A percentile compares a stretch with the other conserved stretches of the same genome.
These are phyloP conservation scores for Bembecia ichneumoniformis DNA, from an alignment of 2,888 invertebrate genomes.

Conservation along the genomic window DNA sequence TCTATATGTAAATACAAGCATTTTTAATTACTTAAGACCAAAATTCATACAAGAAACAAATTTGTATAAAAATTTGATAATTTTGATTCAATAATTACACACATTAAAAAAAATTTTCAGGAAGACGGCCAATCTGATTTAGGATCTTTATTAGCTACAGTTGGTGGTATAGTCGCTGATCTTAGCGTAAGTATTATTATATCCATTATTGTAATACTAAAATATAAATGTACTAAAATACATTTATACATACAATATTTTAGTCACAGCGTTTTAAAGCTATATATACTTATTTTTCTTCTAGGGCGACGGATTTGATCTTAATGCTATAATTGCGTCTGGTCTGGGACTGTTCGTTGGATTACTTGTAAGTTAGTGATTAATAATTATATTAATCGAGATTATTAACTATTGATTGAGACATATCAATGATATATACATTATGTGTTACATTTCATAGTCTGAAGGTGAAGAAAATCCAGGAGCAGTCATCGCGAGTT, in stretches of 20 bases:
- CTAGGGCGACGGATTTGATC: conserved; percentile 62
- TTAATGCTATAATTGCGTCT: conserved; percentile 54
- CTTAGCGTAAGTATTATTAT: conserved; percentile 51
- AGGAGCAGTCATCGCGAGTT: conserved; percentile 54
- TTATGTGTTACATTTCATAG: conserved; percentile 20
- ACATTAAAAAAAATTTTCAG: too few species aligned
- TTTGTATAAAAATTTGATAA: not conserved
- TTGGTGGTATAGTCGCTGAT: conserved; percentile 57
- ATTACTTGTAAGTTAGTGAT: conserved; percentile 41
- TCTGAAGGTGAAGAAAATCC: conserved; percentile 61
- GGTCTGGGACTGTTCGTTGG: conserved; percentile 59
- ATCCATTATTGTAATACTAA: not conserved
- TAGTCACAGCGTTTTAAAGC: not conserved
- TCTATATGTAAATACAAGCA: not conserved
- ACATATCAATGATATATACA: not conserved
- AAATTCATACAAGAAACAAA: not conserved
- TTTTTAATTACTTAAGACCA: not conserved
- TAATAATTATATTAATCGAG: too few species aligned
- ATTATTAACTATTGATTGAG: too few species aligned
- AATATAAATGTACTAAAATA: too few species aligned
- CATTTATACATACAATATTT: not conserved
- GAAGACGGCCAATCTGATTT: conserved; percentile 63
- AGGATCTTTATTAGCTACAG: conserved; percentile 52
- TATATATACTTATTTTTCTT: conserved; percentile 19
- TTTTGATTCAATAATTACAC: too few species aligned